Conservation (phyloP, 2,797 vertebrate species). For the Phalloptychus januarius region DNA sequence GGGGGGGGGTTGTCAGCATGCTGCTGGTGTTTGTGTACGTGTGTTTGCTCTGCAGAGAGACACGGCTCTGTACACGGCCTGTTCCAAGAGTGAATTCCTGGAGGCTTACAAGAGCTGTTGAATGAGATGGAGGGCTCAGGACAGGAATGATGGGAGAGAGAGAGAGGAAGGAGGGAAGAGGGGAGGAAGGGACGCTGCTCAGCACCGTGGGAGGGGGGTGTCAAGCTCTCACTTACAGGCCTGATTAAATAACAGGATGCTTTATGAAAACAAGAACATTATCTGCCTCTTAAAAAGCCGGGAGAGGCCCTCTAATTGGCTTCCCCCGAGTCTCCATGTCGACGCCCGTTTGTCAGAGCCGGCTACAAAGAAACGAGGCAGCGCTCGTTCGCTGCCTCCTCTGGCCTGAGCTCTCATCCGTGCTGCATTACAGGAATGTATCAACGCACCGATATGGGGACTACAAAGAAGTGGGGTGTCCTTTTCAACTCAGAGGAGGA, state of each 20-base stretch:
- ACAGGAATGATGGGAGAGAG: slow-evolving; percentile 69
- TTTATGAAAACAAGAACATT: slow-evolving; percentile 81
- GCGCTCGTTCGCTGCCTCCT: slow-evolving; percentile 33
- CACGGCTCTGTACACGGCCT: slow-evolving; percentile 65
- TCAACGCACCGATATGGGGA: slow-evolving; percentile 47
- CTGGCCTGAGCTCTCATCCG: slow-evolving; percentile 46
- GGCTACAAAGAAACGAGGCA: slow-evolving; percentile 28
- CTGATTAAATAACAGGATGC: slow-evolving; percentile 84
- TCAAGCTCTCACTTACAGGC: slow-evolving; percentile 76
- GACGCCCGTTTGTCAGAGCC: slow-evolving; percentile 38
- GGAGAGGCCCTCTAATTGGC: slow-evolving; percentile 76
- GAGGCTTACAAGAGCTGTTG: slow-evolving; percentile 79
- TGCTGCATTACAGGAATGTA: slow-evolving; percentile 49
- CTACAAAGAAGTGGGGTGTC: slow-evolving; percentile 5
- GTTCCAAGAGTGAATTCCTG: slow-evolving; percentile 79
- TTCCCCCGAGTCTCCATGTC: slow-evolving; percentile 58
- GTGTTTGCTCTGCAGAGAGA: slow-evolving; percentile 69
- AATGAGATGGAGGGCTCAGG: slow-evolving; percentile 77
- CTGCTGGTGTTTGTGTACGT: slow-evolving; percentile 35
- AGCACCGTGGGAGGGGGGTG: slow-evolving; percentile 63
- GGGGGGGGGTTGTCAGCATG: slow-evolving; percentile 41
- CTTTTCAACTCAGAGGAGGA: background rate
- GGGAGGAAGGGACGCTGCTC: slow-evolving; percentile 38
- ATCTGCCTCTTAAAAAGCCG: slow-evolving; percentile 74
- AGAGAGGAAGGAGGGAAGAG: slow-evolving; percentile 10